Evolutionary conservation across 2,113 vertebrate genomes (phyloP).

Genomic region (Stegastes partitus): DNA sequence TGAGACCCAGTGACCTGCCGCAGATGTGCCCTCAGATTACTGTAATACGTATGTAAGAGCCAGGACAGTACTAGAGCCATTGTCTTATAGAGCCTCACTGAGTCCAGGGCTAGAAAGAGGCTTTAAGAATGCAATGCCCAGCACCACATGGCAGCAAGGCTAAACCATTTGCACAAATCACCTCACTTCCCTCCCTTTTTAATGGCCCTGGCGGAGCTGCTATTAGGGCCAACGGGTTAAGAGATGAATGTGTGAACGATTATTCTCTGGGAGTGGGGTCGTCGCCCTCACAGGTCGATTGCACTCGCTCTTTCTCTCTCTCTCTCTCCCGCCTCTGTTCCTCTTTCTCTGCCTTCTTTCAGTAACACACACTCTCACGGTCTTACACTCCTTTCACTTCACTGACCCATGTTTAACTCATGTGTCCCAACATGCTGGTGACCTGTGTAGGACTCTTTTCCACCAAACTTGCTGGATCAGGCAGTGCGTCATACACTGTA

Average conservation of each 20-base stretch:
- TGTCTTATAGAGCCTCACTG: conserved; percentile 64
- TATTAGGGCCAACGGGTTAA: conserved; percentile 73
- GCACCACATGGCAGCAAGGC: conserved; percentile 53
- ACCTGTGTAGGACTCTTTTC: conserved; percentile 26
- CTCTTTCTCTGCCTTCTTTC: conserved; percentile 23
- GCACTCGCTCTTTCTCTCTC: conserved; percentile 22
- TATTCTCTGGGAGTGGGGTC: conserved; percentile 78
- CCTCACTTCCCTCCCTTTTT: conserved; percentile 63
- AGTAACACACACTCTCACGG: conserved; percentile 3
- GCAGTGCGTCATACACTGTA: conserved; percentile 7
- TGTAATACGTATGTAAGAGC: conserved; percentile 73
- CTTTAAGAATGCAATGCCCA: conserved; percentile 58
- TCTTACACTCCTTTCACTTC: conserved; percentile 18
- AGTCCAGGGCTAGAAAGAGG: conserved; percentile 48
- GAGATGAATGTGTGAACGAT: conserved; percentile 83
- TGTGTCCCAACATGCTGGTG: conserved; percentile 39
- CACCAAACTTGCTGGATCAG: conserved; percentile 18
- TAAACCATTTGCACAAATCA: conserved; percentile 77
- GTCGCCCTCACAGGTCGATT: conserved; percentile 58
- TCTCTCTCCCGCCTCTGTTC: background rate
- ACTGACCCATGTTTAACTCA: conserved; percentile 44
- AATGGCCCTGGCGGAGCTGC: conserved; percentile 74
- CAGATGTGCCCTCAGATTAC: conserved; percentile 82
- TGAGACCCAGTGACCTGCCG: conserved; percentile 66
- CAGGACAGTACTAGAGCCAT: conserved; percentile 56